phyloP scores from a whole-genome alignment of 2,113 vertebrate species.

The Speoplatyrhinus poulsoni region DNA sequence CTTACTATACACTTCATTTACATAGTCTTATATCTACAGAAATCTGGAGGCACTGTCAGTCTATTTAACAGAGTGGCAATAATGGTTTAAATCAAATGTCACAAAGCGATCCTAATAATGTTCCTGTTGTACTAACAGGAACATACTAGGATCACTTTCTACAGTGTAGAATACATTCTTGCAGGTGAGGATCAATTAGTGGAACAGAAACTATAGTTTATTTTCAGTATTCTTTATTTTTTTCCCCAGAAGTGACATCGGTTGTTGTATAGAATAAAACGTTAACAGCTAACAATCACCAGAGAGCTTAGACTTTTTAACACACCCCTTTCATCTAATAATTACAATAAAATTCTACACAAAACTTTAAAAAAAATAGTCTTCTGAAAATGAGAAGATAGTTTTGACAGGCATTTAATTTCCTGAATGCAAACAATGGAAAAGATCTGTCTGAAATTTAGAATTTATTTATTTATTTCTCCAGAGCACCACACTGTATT shows the following conservation, averaged over 20 bases:
- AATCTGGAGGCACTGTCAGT: too few species aligned
- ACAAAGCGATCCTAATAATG: too few species aligned
- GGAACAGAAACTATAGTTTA: not conserved
- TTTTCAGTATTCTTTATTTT: not conserved
- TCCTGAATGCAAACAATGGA: conserved; percentile 1
- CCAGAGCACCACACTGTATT: not conserved
- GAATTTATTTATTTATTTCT: too few species aligned
- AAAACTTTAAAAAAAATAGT: too few species aligned
- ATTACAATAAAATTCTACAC: too few species aligned
- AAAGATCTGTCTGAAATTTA: conserved; percentile 2
- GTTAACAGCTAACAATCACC: not conserved
- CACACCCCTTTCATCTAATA: conserved; percentile 12
- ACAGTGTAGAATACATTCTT: not conserved
- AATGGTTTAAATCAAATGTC: too few species aligned
- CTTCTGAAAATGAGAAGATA: too few species aligned
- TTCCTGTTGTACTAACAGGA: too few species aligned
- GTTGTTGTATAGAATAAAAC: conserved; percentile 14
- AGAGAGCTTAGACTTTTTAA: conserved; percentile 1
- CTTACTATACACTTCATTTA: too few species aligned
- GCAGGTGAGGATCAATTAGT: not conserved
- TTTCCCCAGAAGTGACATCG: conserved; percentile 17
- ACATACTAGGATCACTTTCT: too few species aligned
- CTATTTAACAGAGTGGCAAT: too few species aligned
- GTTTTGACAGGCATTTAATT: conserved; percentile 13
- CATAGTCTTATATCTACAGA: too few species aligned